Evolutionary conservation across 2,888 invertebrate species (phyloP), one percentile per base, ranked within the genome.

Genomic region (Ceraclea dissimilis): DNA sequence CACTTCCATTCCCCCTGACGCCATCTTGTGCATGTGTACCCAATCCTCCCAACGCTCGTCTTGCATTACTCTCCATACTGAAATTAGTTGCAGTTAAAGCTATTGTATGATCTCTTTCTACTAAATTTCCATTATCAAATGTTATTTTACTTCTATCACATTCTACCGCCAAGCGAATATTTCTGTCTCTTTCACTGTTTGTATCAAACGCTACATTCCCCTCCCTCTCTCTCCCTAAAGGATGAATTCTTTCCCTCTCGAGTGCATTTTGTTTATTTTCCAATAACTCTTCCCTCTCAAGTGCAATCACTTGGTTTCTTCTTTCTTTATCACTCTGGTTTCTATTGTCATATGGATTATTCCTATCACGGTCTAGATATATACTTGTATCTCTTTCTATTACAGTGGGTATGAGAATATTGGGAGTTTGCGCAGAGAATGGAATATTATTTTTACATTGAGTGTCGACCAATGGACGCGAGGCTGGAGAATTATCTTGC

Each of bases 11-110:
- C 1, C 73, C 69, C 17, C 76, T 65, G 0, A 70, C 71, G 62
- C 74, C 75, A 71, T 77, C 76, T 73, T 76, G 76, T n/a, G n/a
- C n/a, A n/a, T n/a, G n/a, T 49, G 54, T 52, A 5, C 70, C 71
- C 69, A 75, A 68, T 34, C 72, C 72, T 39, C 74, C 73, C 68
- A 75, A 65, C 57, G 75, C 75, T 57, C 76, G 73, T 64, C 78
- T 54, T 10, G 56, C 56, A 4, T 51, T 46, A 31, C 49, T 50
- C 16, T 52, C 57, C 44, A 53, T 48, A 49, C 47, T 56, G 39
- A 52, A 56, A 49, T 50, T 49, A 5, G 49, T 43, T n/a, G 49
- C 26, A 26, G 52, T 33, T 13, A 56, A 43, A 19, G 49, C 31
- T 4, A 52, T 21, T n/a, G 34, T 18, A 21, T 34, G 31, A 20